These are phyloP conservation scores for Trochalopteron elliotii DNA, from an alignment of 2,113 vertebrate species.

Conservation along the genomic window DNA sequence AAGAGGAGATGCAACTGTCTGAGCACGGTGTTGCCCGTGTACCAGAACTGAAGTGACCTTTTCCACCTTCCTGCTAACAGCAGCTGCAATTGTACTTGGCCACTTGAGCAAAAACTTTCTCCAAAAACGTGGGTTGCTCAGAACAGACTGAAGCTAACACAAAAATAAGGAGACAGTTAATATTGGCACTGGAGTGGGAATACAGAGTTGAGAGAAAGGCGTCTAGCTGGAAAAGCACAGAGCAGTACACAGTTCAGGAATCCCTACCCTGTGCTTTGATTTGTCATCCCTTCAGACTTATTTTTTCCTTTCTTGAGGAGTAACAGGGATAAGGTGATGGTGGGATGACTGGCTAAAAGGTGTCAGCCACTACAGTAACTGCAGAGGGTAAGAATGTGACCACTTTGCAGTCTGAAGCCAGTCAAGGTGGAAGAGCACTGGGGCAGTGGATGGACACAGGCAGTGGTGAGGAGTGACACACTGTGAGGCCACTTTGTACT, in stretches of 20 bases:
- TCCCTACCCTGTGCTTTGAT: not conserved
- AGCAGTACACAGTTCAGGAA: not conserved
- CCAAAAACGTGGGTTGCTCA: not conserved
- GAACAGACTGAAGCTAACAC: not conserved
- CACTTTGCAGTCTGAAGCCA: not conserved
- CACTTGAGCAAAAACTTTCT: not conserved
- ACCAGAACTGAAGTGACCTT: not conserved
- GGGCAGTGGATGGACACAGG: not conserved
- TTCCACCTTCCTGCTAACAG: conserved; percentile 16
- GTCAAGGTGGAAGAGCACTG: not conserved
- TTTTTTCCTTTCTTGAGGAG: not conserved
- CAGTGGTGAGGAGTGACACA: not conserved
- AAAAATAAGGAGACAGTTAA: not conserved
- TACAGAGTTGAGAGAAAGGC: not conserved
- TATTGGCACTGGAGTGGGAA: not conserved
- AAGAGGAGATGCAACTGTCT: not conserved
- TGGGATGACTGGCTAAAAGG: not conserved
- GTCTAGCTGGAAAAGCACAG: not conserved
- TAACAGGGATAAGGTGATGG: not conserved
- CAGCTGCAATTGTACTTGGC: conserved; percentile 27
- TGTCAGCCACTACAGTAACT: not conserved
- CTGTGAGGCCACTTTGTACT: not conserved
- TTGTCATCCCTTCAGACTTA: not conserved
- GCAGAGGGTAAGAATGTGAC: not conserved
- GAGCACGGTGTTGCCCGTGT: fast-evolving